Evolutionary conservation across 2,113 vertebrate genomes (phyloP).

Genomic region (Fukomys damarensis): DNA sequence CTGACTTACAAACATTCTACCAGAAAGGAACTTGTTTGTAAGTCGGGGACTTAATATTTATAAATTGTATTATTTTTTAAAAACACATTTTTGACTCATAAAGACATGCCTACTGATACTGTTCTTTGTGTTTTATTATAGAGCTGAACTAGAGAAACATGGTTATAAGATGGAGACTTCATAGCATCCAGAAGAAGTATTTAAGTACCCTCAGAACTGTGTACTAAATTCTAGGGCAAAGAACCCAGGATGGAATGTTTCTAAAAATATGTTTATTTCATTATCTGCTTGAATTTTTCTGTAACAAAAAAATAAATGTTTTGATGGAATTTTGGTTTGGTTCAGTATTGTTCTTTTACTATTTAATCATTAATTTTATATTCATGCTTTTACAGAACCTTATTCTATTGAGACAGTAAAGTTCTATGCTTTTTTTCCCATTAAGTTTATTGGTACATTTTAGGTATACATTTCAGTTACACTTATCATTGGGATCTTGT

Average conservation of each 20-base stretch:
- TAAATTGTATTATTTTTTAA: background rate
- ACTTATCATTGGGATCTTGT: too few relatives aligned
- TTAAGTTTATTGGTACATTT: too few relatives aligned
- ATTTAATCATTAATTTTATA: constrained; percentile 49
- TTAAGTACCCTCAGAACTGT: constrained; percentile 60
- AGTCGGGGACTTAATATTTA: background rate
- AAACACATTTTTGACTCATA: background rate
- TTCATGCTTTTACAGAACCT: constrained; percentile 46
- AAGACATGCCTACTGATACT: constrained; percentile 39
- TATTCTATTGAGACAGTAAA: background rate
- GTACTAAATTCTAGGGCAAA: constrained; percentile 73
- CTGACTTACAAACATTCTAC: background rate
- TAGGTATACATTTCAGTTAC: too few relatives aligned
- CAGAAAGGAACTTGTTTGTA: background rate
- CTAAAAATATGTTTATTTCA: constrained; percentile 69
- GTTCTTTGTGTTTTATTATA: constrained; percentile 82
- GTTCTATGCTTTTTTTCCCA: background rate
- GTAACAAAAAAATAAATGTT: constrained; percentile 78
- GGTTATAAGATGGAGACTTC: constrained; percentile 99
- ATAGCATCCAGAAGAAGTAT: constrained; percentile 85
- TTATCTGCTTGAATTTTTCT: constrained; percentile 66
- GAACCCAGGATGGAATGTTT: constrained; percentile 37
- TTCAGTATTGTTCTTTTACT: constrained; percentile 59
- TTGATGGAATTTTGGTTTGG: constrained; percentile 65
- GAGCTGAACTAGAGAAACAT: constrained; percentile 98